These are phyloP conservation scores for Ctenopoma multispine DNA, from an alignment of 2,797 vertebrate genomes.

Conservation along the genomic window DNA sequence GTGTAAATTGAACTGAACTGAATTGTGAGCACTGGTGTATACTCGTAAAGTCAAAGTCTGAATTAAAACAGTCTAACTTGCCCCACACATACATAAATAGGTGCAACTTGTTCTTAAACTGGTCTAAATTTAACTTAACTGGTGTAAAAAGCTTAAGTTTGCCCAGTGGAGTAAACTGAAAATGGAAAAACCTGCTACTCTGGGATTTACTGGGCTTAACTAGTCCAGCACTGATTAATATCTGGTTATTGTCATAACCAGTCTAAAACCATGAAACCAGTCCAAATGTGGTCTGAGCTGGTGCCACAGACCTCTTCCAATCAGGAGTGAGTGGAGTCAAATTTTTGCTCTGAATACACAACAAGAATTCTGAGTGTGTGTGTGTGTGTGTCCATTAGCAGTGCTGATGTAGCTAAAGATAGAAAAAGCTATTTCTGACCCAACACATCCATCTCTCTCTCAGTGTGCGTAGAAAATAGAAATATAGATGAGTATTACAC, in stretches of 20 bases:
- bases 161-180: background rate
- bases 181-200: too few species aligned
- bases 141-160: background rate
- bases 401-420: constrained; percentile 33
- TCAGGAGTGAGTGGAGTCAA: background rate
- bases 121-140: background rate
- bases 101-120: background rate
- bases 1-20: too few species aligned
- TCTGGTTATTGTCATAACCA: background rate
- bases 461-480: constrained; percentile 3
- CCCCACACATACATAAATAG: too few species aligned
- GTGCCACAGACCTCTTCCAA: background rate
- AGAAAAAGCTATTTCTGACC: constrained; percentile 41
- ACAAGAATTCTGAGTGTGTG: constrained; percentile 2
- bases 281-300: background rate
- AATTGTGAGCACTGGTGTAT: too few species aligned
- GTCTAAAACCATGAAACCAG: background rate
- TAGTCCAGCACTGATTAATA: too few species aligned
- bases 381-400: constrained; percentile 39
- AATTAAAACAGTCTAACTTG: too few species aligned
- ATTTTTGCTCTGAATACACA: constrained; percentile 1
- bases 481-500: background rate
- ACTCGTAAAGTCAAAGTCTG: too few species aligned
- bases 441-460: constrained; percentile 21
- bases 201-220: background rate